Base-by-base conservation (phyloP, 1,140 invertebrate genomes). In the Hycleus phaleratus region DNA sequence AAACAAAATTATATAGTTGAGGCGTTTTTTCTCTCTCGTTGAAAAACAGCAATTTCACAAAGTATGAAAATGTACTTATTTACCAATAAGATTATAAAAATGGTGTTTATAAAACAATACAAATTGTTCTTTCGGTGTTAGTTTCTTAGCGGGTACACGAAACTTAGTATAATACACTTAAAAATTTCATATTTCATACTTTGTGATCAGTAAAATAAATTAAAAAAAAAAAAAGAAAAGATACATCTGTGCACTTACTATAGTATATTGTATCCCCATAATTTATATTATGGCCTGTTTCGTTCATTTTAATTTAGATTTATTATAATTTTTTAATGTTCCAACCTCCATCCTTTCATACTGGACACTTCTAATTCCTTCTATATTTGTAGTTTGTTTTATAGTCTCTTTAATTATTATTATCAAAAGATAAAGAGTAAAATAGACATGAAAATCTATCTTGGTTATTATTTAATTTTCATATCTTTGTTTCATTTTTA, bases 41-140 rank as follows among this genome's bases (percentile, higher is more conserved):
- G 7, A 4, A 32, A 32, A 32, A 32, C 26, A 43, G 38, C 43
- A 48, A 11, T 61, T 60, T 71, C 68, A 70, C 70, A 71, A 70
- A 68, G 68, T 71, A 71, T 71, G 68, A 69, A 69, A 63, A 58
- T 59, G 56, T 63, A 64, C 56, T 61, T 57, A 61, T 56, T 18
- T 18, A 18, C 18, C 18, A 49, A 45, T 46, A 26, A 64, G 52
- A 43, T 59, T 55, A 43, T 53, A 38, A 46, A 44, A 39, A 39
- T 7, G 9, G 11, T 7, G 10, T 39, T 7, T 2, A 39, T 39
- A 39, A 42, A 42, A 10, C 10, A n/a, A 42, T 42, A 10, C 50
- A 58, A 55, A 54, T 61, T 49, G 54, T 58, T 63, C 54, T 60
- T 59, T 66, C 59, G 57, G 52, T 61, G 59, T 66, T 61, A 59